Conservation (phyloP, 2,888 invertebrate genomes). For the Dasypogon diadema region DNA sequence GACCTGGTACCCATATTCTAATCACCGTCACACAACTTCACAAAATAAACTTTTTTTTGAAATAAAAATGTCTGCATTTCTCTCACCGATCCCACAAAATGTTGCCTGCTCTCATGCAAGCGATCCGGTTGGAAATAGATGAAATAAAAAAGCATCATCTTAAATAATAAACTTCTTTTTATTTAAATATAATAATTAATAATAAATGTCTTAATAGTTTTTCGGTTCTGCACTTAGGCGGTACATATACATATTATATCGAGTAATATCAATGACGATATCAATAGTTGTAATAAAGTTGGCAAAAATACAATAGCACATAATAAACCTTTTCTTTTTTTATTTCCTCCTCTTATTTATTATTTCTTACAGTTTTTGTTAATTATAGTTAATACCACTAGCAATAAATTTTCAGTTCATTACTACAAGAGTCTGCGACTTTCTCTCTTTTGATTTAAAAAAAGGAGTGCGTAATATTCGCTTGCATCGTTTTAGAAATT, state of each 20-base stretch:
- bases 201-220: constrained; percentile 48
- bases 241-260: constrained; percentile 32
- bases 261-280: constrained; percentile 41
- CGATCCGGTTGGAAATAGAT: too few relatives aligned
- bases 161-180: constrained; percentile 50
- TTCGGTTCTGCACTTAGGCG: constrained; percentile 42
- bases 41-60: too few relatives aligned
- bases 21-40: too few relatives aligned
- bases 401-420: constrained; percentile 16
- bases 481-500: too few relatives aligned
- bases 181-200: constrained; percentile 49
- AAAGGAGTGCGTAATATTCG: too few relatives aligned
- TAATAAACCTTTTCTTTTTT: constrained; percentile 12
- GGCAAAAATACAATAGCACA: constrained; percentile 49
- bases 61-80: too few relatives aligned
- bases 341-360: background rate
- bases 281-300: constrained; percentile 43
- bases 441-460: background rate
- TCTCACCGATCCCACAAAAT: too few relatives aligned
- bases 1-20: too few relatives aligned
- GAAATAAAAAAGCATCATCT: background rate
- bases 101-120: too few relatives aligned
- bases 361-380: constrained; percentile 3
- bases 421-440: background rate
- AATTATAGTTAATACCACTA: background rate